Evolutionary conservation across 2,113 vertebrate genomes (phyloP).

Genomic region (Taurulus bubalis): DNA sequence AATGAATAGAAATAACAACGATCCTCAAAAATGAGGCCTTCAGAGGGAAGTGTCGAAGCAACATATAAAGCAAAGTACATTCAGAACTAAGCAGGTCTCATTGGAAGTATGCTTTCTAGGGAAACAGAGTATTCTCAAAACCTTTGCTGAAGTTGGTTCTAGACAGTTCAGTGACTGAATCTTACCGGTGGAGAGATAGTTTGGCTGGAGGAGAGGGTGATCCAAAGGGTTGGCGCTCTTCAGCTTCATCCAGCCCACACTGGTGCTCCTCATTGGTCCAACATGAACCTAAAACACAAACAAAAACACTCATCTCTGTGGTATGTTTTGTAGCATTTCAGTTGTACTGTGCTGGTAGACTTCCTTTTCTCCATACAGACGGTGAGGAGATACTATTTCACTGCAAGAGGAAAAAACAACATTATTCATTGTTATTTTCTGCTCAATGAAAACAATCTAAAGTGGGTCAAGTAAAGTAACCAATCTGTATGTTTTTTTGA

Average conservation of each 20-base stretch:
- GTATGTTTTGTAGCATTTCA: neutral
- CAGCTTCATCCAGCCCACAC: conserved; percentile 93
- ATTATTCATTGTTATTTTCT: neutral
- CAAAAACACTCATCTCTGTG: neutral
- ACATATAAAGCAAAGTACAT: neutral
- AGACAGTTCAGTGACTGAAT: neutral
- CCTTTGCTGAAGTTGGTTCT: neutral
- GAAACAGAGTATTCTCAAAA: neutral
- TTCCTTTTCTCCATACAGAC: neutral
- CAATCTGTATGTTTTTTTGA: neutral
- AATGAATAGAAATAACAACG: neutral
- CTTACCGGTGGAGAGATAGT: conserved; percentile 94
- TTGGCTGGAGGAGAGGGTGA: conserved; percentile 93
- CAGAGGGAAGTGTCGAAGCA: neutral
- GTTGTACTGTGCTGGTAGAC: neutral
- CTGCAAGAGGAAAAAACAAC: neutral
- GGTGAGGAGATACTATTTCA: neutral
- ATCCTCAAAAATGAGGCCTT: neutral
- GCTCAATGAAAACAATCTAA: neutral
- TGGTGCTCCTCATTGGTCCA: conserved; percentile 92
- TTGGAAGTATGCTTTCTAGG: neutral
- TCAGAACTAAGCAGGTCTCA: neutral
- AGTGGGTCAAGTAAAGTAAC: neutral
- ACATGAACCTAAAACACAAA: conserved; percentile 89
- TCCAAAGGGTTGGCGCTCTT: conserved; percentile 88